phyloP scores from a whole-genome alignment of 1,140 invertebrate species.

The Stegodyphus dumicola region DNA sequence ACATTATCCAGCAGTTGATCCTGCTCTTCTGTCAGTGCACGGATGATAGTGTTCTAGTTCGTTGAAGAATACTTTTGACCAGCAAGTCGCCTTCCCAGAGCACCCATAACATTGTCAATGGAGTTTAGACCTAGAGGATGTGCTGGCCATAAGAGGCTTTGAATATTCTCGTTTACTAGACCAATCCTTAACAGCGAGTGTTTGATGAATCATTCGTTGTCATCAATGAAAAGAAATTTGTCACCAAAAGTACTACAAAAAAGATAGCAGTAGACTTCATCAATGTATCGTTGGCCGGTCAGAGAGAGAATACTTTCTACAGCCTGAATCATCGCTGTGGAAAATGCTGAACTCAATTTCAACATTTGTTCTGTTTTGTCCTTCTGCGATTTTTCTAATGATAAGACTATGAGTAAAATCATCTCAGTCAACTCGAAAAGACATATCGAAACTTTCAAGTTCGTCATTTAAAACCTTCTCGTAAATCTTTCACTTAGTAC shows the following conservation, averaged over 20 bases:
- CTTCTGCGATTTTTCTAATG: too few species aligned
- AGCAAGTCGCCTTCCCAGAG: not conserved
- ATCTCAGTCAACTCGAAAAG: too few species aligned
- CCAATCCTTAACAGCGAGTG: too few species aligned
- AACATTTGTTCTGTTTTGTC: too few species aligned
- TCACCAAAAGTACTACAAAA: not conserved
- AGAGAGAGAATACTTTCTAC: too few species aligned
- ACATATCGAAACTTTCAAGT: too few species aligned
- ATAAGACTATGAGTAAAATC: too few species aligned
- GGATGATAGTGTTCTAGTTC: not conserved
- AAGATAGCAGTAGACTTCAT: not conserved
- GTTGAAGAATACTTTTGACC: not conserved
- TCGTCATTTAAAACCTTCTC: too few species aligned
- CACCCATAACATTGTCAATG: not conserved
- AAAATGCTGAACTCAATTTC: too few species aligned
- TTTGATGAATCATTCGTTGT: not conserved
- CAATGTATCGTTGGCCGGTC: not conserved
- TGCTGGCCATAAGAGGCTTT: not conserved
- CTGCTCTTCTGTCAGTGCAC: not conserved
- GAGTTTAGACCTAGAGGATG: not conserved
- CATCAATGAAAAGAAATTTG: not conserved
- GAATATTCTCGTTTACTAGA: not conserved
- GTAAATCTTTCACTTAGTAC: too few species aligned
- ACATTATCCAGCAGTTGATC: too few species aligned
- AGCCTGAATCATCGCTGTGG: too few species aligned